Percentiles rank a stretch among this genome's conserved stretches.
Evolutionary conservation across 2,113 vertebrate species (phyloP).

Genomic region (Spheniscus mendiculus): DNA sequence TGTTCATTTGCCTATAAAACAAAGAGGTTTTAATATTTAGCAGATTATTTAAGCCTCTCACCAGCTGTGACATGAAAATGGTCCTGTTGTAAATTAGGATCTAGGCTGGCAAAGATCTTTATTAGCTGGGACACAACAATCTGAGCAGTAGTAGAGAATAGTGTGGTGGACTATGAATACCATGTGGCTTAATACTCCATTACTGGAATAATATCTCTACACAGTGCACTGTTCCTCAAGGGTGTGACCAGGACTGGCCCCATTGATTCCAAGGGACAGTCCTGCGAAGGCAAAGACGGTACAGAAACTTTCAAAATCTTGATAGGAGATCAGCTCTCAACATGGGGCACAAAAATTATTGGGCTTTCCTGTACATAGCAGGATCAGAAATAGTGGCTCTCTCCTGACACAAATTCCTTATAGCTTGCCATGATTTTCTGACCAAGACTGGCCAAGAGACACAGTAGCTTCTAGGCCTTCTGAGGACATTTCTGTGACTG

Average conservation of each 20-base stretch:
- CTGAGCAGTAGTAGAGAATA: neutral
- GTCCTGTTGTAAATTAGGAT: neutral
- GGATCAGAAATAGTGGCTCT: neutral
- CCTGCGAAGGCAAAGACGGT: too few relatives aligned
- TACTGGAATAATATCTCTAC: neutral
- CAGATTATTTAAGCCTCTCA: neutral
- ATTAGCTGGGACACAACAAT: neutral
- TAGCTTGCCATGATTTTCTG: neutral
- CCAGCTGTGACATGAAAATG: neutral
- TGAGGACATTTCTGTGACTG: neutral
- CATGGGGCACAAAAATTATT: neutral
- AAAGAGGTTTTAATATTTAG: neutral
- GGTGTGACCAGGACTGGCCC: neutral
- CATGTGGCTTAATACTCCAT: neutral
- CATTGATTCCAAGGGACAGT: neutral
- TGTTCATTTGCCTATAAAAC: neutral
- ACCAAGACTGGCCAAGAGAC: neutral
- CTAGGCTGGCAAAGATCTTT: neutral
- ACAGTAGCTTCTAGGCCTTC: neutral
- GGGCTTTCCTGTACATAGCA: neutral
- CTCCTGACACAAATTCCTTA: neutral
- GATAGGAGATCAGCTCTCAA: neutral
- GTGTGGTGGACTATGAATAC: neutral
- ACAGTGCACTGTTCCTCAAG: neutral
- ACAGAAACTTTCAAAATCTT: neutral